A percentile compares a stretch with the other conserved stretches of the same genome.
Conservation (phyloP, 2,113 vertebrate genomes). For the Sapajus apella region DNA sequence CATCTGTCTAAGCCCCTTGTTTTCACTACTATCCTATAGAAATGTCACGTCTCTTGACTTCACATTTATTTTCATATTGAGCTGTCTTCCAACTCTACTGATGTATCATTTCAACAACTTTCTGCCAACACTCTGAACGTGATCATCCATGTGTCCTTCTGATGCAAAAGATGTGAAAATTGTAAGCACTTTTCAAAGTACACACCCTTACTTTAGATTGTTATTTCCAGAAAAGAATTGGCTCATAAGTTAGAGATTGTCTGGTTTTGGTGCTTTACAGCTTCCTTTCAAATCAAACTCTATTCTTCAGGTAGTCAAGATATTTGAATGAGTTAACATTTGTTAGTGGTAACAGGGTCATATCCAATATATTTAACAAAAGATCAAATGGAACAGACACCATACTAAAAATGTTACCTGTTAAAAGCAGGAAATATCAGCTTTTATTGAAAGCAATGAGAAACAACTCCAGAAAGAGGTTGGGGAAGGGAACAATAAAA, state of each 20-base stretch:
- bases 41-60: not conserved
- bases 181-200: not conserved
- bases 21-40: not conserved
- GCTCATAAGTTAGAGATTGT: not conserved
- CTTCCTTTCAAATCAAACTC: not conserved
- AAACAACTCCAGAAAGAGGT: not conserved
- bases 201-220: not conserved
- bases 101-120: not conserved
- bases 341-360: not conserved
- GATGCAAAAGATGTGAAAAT: not conserved
- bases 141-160: not conserved
- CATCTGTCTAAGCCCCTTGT: not conserved
- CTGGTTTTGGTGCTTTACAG: not conserved
- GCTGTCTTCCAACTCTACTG: not conserved
- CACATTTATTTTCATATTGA: not conserved
- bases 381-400: not conserved
- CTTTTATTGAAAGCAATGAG: not conserved
- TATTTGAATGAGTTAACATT: not conserved
- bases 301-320: not conserved
- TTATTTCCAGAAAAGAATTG: not conserved
- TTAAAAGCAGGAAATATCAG: not conserved
- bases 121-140: not conserved
- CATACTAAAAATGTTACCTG: not conserved
- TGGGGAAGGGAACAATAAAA: not conserved
- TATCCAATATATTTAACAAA: not conserved